Percentiles rank a stretch among this genome's conserved stretches.
Evolutionary conservation across 2,113 vertebrate genomes (phyloP).

Genomic region (Siniperca chuatsi): DNA sequence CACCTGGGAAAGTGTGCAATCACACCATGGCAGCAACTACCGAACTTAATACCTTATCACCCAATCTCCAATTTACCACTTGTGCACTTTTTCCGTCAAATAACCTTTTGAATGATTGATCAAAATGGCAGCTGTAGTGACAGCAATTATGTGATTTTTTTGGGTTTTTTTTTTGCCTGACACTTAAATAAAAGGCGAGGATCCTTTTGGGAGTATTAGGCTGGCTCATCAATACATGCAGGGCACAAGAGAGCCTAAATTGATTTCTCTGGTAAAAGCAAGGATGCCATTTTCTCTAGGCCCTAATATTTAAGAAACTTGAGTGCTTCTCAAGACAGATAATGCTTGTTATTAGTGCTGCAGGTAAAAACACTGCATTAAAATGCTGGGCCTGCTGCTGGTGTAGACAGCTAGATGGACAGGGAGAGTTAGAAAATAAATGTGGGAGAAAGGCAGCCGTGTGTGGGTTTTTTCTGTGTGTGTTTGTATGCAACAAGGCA

Average conservation of each 20-base stretch:
- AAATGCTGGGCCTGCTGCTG: constrained; percentile 46
- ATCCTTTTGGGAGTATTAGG: constrained; percentile 7
- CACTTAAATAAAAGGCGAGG: constrained; percentile 39
- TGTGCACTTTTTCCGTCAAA: constrained; percentile 1
- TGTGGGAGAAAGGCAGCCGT: background rate
- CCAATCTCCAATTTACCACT: constrained; percentile 50
- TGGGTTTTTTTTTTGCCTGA: background rate
- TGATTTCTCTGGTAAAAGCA: constrained; percentile 61
- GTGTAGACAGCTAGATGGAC: constrained; percentile 18
- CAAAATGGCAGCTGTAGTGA: constrained; percentile 47
- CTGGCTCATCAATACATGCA: constrained; percentile 39
- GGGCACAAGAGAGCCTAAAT: constrained; percentile 35
- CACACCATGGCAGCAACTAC: background rate
- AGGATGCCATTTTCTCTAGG: constrained; percentile 48
- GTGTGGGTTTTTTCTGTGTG: background rate
- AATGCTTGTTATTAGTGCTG: constrained; percentile 60
- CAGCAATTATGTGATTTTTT: constrained; percentile 60
- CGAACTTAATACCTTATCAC: constrained; percentile 28
- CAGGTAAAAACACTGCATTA: constrained; percentile 51
- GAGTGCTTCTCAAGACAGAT: constrained; percentile 56
- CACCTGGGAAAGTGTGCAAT: background rate
- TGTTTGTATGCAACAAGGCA: constrained; percentile 2
- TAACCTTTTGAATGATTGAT: constrained; percentile 59
- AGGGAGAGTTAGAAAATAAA: background rate
- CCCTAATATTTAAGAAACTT: constrained; percentile 57